A percentile compares a stretch with the other conserved stretches of the same genome.
Conservation (phyloP, 2,888 invertebrate genomes). For the Drosophila leonis region DNA sequence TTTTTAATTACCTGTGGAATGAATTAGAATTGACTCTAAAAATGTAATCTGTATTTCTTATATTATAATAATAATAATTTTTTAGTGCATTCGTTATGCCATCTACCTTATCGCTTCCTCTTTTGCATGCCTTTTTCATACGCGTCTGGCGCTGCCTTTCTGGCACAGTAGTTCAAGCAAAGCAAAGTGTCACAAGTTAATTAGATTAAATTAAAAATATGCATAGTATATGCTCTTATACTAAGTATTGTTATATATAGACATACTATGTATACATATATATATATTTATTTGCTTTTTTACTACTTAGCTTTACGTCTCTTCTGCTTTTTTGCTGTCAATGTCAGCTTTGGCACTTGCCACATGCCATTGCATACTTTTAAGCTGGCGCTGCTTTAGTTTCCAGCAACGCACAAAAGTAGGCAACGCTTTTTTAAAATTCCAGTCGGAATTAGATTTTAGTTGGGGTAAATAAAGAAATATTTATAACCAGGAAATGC, state of each 20-base stretch:
- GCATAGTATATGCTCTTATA: slow-evolving; percentile 25
- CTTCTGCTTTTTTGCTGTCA: slow-evolving; percentile 56
- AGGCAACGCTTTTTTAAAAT: slow-evolving; percentile 34
- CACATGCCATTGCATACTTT: slow-evolving; percentile 61
- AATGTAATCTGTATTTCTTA: not conserved
- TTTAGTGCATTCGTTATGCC: not conserved
- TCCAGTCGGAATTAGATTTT: not conserved
- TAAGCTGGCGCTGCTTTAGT: slow-evolving; percentile 44
- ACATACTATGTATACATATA: slow-evolving; percentile 15
- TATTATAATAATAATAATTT: too few species aligned
- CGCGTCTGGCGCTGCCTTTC: slow-evolving; percentile 39
- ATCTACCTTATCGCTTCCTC: not conserved
- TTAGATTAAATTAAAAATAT: slow-evolving; percentile 71
- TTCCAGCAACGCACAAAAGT: slow-evolving; percentile 58
- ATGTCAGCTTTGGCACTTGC: slow-evolving; percentile 69
- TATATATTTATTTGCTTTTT: slow-evolving; percentile 15
- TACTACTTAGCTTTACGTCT: slow-evolving; percentile 26
- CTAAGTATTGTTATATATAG: slow-evolving; percentile 47
- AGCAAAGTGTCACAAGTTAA: slow-evolving; percentile 77
- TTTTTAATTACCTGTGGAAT: too few species aligned
- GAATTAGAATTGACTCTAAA: not conserved
- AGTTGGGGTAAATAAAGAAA: not conserved
- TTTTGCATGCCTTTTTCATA: slow-evolving; percentile 11
- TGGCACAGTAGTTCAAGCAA: slow-evolving; percentile 78
- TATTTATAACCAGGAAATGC: not conserved